Evolutionary conservation across 2,888 invertebrate genomes (phyloP), one percentile per base, ranked within the genome.

Genomic region (Hofmannophila pseudospretella): DNA sequence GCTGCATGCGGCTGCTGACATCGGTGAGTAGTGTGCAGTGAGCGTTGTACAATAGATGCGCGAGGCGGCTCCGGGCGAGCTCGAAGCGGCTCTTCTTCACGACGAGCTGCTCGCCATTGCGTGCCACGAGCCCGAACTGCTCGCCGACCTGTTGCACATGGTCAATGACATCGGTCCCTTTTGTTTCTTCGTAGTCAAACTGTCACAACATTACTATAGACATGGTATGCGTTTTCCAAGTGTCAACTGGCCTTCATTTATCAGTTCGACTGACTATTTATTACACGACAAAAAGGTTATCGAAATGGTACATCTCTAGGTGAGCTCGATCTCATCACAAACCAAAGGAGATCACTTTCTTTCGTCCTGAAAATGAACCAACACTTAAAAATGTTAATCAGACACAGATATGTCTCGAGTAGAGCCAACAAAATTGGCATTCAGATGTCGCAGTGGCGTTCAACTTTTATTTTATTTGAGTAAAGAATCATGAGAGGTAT

Each of bases 51-150:
- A 91, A 49, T 90, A 91, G 69, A 82, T 90, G 52, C 86, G 90
- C 22, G 90, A 91, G 57, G 89, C 90, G 20, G 89, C 75, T 11
- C 82, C 84, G 1, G 80, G 75, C 3, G 84, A 82, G 54, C 65
- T 81, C 38, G 89, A 89, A 38, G 63, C 62, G 8, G 58, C 67
- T 4, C 52, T 71, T 22, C 56, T 90, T 42, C 88, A 88, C 58
- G 89, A 90, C 55, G 92, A 92, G 53, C 89, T 92, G 55, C 89
- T 93, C 45, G 91, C 92, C 54, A 90, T 91, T 63, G 91, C 93
- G 49, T 93, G 93, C 78, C 92, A 92, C 66, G 93, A 93, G 77
- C 90, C 92, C 16, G 93, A 93, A 61, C 89, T 93, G 67, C 85
- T 93, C 39, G 91, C 92, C 32, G 93, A 93, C 71, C 86, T 93